Evolutionary conservation across 2,888 invertebrate species (phyloP).

Genomic region (Odontothrips loti): DNA sequence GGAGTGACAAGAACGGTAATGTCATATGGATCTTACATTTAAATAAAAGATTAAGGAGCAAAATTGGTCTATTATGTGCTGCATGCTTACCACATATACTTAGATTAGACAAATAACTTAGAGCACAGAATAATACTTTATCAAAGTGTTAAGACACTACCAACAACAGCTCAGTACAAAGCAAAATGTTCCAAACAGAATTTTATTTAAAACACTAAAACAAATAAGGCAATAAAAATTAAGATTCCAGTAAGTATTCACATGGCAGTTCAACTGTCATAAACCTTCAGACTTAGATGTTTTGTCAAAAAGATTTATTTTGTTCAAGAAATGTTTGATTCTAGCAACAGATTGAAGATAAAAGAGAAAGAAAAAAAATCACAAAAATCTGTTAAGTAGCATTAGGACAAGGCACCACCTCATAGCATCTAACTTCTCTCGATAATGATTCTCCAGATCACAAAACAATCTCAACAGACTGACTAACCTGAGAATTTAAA

Average conservation of each 20-base stretch:
- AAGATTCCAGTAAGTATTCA: neutral
- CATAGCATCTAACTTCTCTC: neutral
- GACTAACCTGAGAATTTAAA: constrained; percentile 16
- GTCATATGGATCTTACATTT: too few relatives aligned
- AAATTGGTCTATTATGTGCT: neutral
- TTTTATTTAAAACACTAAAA: neutral
- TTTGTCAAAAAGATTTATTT: neutral
- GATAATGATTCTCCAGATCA: constrained; percentile 9
- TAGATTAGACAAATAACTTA: neutral
- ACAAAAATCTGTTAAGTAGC: constrained; percentile 10
- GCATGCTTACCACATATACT: neutral
- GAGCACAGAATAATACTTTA: constrained; percentile 6
- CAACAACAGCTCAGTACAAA: constrained; percentile 17
- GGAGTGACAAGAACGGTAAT: too few relatives aligned
- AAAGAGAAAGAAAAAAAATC: neutral
- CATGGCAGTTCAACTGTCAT: neutral
- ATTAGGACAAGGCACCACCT: constrained; percentile 12
- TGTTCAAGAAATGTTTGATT: constrained; percentile 10
- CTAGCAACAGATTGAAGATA: neutral
- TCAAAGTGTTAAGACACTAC: constrained; percentile 5
- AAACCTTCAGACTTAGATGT: constrained; percentile 4
- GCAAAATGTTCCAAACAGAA: neutral
- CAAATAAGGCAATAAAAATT: neutral
- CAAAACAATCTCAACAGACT: neutral
- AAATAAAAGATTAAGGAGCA: neutral